phyloP scores from a whole-genome alignment of 2,888 invertebrate species.

The Dasypogon diadema region DNA sequence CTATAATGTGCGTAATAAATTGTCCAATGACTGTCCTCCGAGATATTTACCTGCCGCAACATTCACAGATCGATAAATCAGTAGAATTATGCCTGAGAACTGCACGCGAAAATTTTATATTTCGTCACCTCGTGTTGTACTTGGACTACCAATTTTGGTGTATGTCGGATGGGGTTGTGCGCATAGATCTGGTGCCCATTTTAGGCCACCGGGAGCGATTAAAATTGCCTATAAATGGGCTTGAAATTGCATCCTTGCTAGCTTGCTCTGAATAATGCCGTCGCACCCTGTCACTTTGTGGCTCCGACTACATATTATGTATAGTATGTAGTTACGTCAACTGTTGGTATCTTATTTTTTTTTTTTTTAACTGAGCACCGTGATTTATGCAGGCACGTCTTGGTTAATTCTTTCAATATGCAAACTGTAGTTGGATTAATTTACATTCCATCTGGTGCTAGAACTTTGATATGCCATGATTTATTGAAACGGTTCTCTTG shows the following conservation, averaged over 20 bases:
- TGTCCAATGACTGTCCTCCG: conserved; percentile 33
- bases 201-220: conserved; percentile 1
- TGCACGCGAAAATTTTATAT: conserved; percentile 34
- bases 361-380: background rate
- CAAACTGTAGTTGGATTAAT: conserved; percentile 34
- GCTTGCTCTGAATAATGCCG: conserved; percentile 40
- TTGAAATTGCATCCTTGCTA: conserved; percentile 40
- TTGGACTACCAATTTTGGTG: conserved; percentile 14
- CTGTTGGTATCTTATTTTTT: background rate
- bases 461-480: conserved; percentile 41
- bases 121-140: conserved; percentile 29
- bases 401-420: conserved; percentile 3
- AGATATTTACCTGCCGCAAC: conserved; percentile 35
- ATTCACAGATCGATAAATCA: conserved; percentile 34
- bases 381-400: conserved; percentile 33
- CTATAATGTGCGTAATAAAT: conserved; percentile 43
- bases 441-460: conserved; percentile 34
- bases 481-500: conserved; percentile 24
- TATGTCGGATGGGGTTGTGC: conserved; percentile 10
- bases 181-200: conserved; percentile 12
- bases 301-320: background rate
- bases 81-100: conserved; percentile 43
- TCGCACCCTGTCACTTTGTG: conserved; percentile 25
- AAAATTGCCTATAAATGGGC: conserved; percentile 13
- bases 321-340: conserved; percentile 28